A percentile compares a stretch with the other conserved stretches of the same genome.
These are phyloP conservation scores for Trachops cirrhosus DNA, from an alignment of 2,797 vertebrate species.

Conservation along the genomic window DNA sequence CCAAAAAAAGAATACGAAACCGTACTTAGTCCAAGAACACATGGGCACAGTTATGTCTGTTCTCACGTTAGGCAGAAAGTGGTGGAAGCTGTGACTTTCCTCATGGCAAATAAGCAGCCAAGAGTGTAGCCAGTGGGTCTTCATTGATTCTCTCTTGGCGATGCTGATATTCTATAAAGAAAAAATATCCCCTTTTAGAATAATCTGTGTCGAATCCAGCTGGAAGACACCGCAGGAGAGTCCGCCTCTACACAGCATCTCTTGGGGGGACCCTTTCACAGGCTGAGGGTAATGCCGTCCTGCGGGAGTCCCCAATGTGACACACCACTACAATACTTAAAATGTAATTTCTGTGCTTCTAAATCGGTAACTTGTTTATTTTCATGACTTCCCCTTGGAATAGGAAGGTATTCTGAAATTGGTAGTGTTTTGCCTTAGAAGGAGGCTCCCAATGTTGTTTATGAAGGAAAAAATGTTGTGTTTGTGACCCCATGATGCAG, in stretches of 20 bases:
- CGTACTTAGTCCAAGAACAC: background rate
- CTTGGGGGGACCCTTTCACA: background rate
- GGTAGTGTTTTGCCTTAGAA: constrained; percentile 23
- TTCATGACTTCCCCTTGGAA: background rate
- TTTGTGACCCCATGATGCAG: background rate
- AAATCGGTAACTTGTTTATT: constrained; percentile 19
- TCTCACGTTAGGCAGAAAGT: background rate
- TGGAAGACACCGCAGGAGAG: background rate
- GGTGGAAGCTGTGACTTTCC: background rate
- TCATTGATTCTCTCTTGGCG: background rate
- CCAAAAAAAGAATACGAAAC: background rate
- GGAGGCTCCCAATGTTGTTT: constrained; percentile 31
- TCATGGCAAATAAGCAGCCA: background rate
- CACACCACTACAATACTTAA: background rate
- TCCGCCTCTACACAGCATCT: background rate
- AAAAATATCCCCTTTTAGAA: background rate
- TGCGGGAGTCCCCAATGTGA: background rate
- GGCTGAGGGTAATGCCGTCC: background rate
- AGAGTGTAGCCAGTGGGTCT: background rate
- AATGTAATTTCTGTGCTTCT: background rate
- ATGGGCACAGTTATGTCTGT: background rate
- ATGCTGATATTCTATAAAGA: background rate
- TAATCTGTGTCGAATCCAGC: background rate
- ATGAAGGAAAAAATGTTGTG: background rate
- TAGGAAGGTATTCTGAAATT: constrained; percentile 30